Evolutionary conservation across 2,113 vertebrate species (phyloP).

Genomic region (Apaloderma vittatum): DNA sequence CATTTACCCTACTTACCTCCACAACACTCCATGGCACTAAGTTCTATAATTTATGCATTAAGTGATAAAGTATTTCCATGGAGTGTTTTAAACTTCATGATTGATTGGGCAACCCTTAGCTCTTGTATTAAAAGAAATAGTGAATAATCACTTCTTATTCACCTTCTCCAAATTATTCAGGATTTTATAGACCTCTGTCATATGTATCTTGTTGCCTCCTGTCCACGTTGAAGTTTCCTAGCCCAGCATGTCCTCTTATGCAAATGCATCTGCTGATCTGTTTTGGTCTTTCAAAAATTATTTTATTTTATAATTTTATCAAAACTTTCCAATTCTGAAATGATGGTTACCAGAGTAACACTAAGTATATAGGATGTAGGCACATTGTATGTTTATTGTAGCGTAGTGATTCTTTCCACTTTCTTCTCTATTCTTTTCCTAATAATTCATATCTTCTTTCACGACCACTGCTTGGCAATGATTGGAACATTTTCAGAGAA

Average conservation of each 20-base stretch:
- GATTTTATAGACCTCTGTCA: not conserved
- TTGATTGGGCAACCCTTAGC: not conserved
- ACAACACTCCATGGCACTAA: not conserved
- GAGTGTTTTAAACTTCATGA: not conserved
- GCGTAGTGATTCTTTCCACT: not conserved
- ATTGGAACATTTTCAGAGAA: not conserved
- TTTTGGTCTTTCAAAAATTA: not conserved
- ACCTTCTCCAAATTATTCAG: not conserved
- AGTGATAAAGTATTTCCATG: not conserved
- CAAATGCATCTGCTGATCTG: not conserved
- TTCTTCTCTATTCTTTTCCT: not conserved
- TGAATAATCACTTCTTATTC: not conserved
- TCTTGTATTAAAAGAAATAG: not conserved
- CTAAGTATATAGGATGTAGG: not conserved
- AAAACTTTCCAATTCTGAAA: not conserved
- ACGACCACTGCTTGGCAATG: not conserved
- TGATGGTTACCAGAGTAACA: not conserved
- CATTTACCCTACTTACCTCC: slow-evolving; percentile 15
- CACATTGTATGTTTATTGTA: not conserved
- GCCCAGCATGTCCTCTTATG: fast-evolving
- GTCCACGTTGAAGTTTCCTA: not conserved
- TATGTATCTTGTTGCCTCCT: not conserved
- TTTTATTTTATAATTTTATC: not conserved
- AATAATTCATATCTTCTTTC: not conserved
- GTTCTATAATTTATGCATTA: slow-evolving; percentile 11